Percentiles rank a stretch among this genome's conserved stretches.
These are phyloP conservation scores for Chymomyza procnemis DNA, from an alignment of 2,888 invertebrate species.

Conservation along the genomic window DNA sequence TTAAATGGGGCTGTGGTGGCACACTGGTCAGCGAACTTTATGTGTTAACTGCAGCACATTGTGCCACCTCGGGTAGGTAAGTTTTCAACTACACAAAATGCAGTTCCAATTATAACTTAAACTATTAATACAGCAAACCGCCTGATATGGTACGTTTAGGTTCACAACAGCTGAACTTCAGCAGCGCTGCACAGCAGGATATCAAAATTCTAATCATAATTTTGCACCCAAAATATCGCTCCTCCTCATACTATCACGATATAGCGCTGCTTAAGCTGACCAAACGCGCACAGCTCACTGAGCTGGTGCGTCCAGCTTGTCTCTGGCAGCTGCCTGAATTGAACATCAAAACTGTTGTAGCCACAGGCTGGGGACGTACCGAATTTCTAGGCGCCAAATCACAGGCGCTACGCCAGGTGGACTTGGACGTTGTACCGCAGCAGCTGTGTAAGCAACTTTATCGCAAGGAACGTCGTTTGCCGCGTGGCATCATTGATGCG, in stretches of 20 bases:
- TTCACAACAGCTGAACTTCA: constrained; percentile 78
- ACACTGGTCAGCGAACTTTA: constrained; percentile 80
- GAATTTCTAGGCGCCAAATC: constrained; percentile 74
- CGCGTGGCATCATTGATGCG: constrained; percentile 75
- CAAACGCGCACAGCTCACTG: constrained; percentile 60
- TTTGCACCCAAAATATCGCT: constrained; percentile 80
- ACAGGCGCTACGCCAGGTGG: constrained; percentile 77
- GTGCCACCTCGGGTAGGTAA: constrained; percentile 75
- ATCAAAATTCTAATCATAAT: constrained; percentile 78
- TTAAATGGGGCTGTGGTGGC: constrained; percentile 76
- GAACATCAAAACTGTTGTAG: constrained; percentile 59
- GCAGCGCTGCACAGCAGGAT: constrained; percentile 77
- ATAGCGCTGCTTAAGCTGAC: constrained; percentile 81
- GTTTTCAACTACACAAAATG: constrained; percentile 15
- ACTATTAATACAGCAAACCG: constrained; percentile 75
- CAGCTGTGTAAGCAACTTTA: constrained; percentile 70
- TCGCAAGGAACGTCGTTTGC: constrained; percentile 71
- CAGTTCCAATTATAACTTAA: not conserved
- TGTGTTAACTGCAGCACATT: constrained; percentile 82
- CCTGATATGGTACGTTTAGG: constrained; percentile 80
- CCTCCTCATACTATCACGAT: constrained; percentile 81
- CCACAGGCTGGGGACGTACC: constrained; percentile 78
- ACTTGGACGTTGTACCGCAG: constrained; percentile 71
- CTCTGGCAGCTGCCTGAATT: constrained; percentile 75
- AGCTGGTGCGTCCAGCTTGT: constrained; percentile 76